Evolutionary conservation across 2,113 vertebrate genomes (phyloP).

Genomic region (Nettapus auritus): DNA sequence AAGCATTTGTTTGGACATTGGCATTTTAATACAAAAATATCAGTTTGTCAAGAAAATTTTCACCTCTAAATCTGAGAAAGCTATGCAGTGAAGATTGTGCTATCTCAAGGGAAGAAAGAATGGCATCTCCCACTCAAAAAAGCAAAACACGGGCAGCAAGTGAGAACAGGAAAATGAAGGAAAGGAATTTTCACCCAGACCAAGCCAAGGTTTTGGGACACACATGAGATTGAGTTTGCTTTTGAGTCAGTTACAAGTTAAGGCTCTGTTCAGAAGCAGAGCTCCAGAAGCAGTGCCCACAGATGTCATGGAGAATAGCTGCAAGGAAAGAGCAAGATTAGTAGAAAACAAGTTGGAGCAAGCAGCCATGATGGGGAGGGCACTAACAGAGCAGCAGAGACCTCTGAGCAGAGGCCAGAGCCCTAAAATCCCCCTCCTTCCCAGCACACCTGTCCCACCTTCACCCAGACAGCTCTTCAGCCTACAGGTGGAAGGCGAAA

Average conservation of each 20-base stretch:
- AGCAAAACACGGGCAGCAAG: not conserved
- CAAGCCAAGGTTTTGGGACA: not conserved
- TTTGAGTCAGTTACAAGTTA: not conserved
- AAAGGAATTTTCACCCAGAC: not conserved
- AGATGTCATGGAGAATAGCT: not conserved
- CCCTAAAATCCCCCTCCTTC: not conserved
- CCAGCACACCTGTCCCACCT: rapidly evolving
- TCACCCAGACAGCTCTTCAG: not conserved
- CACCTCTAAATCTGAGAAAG: not conserved
- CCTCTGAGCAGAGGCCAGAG: not conserved
- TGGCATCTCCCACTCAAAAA: not conserved
- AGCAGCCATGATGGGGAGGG: not conserved
- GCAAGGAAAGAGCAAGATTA: not conserved
- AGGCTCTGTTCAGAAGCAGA: not conserved
- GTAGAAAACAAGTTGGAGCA: not conserved
- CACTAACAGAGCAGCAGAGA: not conserved
- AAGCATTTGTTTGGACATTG: not conserved
- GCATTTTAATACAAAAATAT: not conserved
- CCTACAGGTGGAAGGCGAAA: not conserved
- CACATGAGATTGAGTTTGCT: not conserved
- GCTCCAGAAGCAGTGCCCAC: not conserved
- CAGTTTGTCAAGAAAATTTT: not conserved
- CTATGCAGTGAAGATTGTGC: not conserved
- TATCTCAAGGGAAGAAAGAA: not conserved
- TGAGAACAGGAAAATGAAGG: not conserved